phyloP scores from a whole-genome alignment of 2,888 invertebrate species.

The Cenopis cana region DNA sequence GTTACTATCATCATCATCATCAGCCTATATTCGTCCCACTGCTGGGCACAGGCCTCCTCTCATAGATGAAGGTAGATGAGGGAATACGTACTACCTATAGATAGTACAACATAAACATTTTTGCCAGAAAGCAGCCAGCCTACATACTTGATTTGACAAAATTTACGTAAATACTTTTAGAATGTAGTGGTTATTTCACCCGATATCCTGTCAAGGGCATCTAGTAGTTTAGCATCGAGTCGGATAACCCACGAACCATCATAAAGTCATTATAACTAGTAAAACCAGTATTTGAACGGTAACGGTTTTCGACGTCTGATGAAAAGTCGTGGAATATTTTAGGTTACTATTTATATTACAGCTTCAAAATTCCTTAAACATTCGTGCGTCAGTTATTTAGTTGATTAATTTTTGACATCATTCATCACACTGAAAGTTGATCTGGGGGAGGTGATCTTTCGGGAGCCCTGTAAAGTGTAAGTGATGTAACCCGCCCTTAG shows the following conservation, averaged over 20 bases:
- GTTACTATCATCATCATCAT: no score
- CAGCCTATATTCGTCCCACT: no score
- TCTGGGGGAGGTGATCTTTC: no score
- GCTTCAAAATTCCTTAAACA: no score
- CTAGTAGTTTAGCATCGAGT: background rate
- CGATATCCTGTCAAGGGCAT: constrained; percentile 7
- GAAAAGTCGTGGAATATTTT: constrained; percentile 9
- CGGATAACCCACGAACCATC: constrained; percentile 14
- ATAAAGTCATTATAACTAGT: constrained; percentile 21
- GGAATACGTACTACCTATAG: no score
- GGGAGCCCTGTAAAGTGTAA: background rate
- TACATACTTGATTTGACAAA: no score
- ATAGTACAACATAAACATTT: no score
- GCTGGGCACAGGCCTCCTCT: no score
- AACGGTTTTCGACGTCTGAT: background rate
- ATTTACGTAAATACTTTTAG: no score
- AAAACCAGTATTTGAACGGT: constrained; percentile 25
- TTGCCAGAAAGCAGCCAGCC: no score
- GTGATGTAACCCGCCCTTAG: background rate
- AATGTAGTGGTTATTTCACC: constrained; percentile 50
- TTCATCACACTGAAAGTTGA: no score
- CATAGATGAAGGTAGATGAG: no score
- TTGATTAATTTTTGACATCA: background rate
- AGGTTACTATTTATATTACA: background rate
- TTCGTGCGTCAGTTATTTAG: background rate